phyloP scores from a whole-genome alignment of 2,113 vertebrate genomes.

The Phalacrocorax carbo region DNA sequence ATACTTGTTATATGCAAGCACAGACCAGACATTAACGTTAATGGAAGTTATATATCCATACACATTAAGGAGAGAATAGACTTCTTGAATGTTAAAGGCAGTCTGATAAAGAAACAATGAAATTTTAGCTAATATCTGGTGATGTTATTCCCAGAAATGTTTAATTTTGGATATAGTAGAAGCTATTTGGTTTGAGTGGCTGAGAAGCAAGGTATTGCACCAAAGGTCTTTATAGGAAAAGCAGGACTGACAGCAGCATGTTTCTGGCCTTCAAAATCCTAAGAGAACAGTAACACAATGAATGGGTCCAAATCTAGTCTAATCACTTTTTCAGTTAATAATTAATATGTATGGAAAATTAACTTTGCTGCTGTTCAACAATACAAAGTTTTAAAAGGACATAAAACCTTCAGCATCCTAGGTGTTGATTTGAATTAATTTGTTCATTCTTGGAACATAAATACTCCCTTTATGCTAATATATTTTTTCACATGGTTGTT shows the following conservation, averaged over 20 bases:
- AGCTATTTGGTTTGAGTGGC: slow-evolving; percentile 6
- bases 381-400: not conserved
- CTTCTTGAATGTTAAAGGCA: not conserved
- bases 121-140: slow-evolving; percentile 37
- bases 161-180: slow-evolving; percentile 17
- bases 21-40: not conserved
- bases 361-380: slow-evolving; percentile 21
- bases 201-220: not conserved
- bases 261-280: not conserved
- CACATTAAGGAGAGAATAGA: not conserved
- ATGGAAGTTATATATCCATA: not conserved
- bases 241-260: not conserved
- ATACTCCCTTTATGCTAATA: slow-evolving; percentile 33
- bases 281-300: not conserved
- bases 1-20: slow-evolving; percentile 22
- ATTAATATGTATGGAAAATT: slow-evolving; percentile 35
- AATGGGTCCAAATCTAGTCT: slow-evolving; percentile 5
- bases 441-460: slow-evolving; percentile 36
- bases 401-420: slow-evolving; percentile 20
- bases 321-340: slow-evolving; percentile 49
- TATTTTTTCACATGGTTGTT: slow-evolving; percentile 51
- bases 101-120: slow-evolving; percentile 34
- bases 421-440: slow-evolving; percentile 49
- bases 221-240: not conserved
- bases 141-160: slow-evolving; percentile 15